Percentiles rank a stretch among this genome's conserved stretches.
Conservation (phyloP, 2,797 vertebrate species). For the Artibeus lituratus region DNA sequence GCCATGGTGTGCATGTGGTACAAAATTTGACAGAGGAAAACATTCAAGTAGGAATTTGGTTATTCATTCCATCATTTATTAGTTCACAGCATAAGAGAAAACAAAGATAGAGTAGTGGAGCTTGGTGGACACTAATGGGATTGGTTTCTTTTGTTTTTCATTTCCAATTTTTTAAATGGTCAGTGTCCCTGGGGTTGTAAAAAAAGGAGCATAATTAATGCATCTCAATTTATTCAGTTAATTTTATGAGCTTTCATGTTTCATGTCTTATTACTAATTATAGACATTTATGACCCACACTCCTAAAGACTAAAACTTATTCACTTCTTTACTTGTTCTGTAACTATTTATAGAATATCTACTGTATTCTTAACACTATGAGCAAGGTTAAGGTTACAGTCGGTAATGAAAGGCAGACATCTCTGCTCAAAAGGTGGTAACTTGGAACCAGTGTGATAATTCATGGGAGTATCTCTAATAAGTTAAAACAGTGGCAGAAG, state of each 20-base stretch:
- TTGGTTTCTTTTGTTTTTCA: neutral
- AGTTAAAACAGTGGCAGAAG: neutral
- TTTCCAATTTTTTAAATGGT: neutral
- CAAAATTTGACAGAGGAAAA: neutral
- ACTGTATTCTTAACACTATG: neutral
- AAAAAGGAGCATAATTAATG: neutral
- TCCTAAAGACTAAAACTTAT: neutral
- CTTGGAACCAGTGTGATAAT: neutral
- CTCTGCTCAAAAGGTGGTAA: neutral
- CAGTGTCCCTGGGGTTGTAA: neutral
- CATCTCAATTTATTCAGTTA: neutral
- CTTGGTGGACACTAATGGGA: accelerated
- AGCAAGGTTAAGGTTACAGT: neutral
- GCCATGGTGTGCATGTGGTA: neutral
- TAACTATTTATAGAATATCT: slow-evolving; percentile 10
- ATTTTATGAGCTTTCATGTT: neutral
- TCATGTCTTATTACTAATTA: neutral
- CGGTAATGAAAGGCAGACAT: neutral
- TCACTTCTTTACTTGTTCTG: neutral
- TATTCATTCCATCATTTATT: neutral
- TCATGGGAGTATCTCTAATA: neutral
- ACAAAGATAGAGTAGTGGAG: neutral
- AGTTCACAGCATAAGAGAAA: neutral
- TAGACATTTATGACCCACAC: neutral
- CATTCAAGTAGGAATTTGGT: neutral